Evolutionary conservation across 2,888 invertebrate species (phyloP).

Genomic region (Drosophila vallismaia): DNA sequence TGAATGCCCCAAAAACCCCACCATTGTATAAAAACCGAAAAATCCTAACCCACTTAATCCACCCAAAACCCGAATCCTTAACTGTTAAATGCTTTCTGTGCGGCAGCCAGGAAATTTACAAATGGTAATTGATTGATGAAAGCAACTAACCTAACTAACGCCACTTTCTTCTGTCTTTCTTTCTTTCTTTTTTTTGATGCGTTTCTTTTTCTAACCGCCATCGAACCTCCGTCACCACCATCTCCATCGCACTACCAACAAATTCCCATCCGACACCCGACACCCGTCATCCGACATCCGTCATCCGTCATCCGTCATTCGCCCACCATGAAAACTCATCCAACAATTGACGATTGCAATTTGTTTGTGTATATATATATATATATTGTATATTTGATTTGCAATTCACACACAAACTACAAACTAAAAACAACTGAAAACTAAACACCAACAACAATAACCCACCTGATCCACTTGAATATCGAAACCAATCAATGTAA

Average conservation of each 20-base stretch:
- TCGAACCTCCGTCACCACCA: constrained; percentile 22
- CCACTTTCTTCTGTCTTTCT: constrained; percentile 67
- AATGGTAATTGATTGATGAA: constrained; percentile 80
- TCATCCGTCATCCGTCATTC: constrained; percentile 1
- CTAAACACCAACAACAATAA: not conserved
- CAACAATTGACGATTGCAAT: constrained; percentile 29
- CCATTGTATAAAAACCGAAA: not conserved
- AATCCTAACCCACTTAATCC: not conserved
- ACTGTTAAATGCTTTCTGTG: constrained; percentile 14
- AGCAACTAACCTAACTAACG: constrained; percentile 79
- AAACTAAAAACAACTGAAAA: constrained; percentile 26
- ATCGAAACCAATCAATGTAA: constrained; percentile 42
- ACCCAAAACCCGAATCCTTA: constrained; percentile 7
- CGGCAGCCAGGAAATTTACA: constrained; percentile 83
- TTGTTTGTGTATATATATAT: constrained; percentile 25
- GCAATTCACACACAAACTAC: constrained; percentile 54
- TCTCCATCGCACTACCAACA: constrained; percentile 14
- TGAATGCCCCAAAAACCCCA: not conserved
- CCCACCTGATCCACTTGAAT: not conserved
- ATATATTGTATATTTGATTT: constrained; percentile 55
- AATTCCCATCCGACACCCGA: not conserved
- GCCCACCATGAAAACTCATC: constrained; percentile 9
- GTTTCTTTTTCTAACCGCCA: constrained; percentile 47
- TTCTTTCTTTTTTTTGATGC: constrained; percentile 58
- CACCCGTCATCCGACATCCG: not conserved